phyloP scores from a whole-genome alignment of 2,797 vertebrate species.

The Coregonus sp. region DNA sequence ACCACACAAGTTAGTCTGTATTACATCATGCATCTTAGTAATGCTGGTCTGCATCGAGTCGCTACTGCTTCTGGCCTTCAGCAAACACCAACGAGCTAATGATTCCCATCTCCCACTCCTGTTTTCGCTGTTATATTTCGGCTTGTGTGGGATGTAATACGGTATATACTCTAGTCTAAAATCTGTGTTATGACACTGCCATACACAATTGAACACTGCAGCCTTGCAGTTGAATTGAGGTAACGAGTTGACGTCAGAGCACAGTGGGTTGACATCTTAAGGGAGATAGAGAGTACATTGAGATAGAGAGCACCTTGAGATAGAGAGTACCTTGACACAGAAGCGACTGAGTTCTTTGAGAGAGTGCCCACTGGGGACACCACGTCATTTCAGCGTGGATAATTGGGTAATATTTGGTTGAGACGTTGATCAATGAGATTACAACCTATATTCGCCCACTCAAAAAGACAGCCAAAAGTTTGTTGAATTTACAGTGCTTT shows the following conservation, averaged over 20 bases:
- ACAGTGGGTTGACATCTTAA: conserved; percentile 27
- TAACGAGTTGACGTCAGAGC: conserved; percentile 31
- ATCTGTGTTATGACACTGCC: background rate
- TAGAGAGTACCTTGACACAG: background rate
- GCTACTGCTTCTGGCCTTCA: background rate
- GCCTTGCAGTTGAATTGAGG: conserved; percentile 45
- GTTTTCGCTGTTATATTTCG: background rate
- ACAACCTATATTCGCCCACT: no score
- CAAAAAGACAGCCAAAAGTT: no score
- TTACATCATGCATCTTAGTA: background rate
- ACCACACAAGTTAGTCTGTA: background rate
- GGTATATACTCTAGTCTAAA: background rate
- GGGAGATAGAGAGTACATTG: conserved; percentile 22
- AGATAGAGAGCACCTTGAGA: background rate
- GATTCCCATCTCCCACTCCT: background rate
- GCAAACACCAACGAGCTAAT: background rate
- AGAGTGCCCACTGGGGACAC: no score
- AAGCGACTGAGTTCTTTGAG: no score
- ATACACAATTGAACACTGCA: conserved; percentile 17
- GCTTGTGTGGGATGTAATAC: background rate
- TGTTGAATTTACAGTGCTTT: no score
- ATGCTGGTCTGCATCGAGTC: background rate
- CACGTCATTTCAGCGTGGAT: no score
- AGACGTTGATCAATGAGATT: no score
- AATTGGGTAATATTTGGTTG: no score